phyloP scores from a whole-genome alignment of 2,797 vertebrate genomes.

The Pagetopsis macropterus region DNA sequence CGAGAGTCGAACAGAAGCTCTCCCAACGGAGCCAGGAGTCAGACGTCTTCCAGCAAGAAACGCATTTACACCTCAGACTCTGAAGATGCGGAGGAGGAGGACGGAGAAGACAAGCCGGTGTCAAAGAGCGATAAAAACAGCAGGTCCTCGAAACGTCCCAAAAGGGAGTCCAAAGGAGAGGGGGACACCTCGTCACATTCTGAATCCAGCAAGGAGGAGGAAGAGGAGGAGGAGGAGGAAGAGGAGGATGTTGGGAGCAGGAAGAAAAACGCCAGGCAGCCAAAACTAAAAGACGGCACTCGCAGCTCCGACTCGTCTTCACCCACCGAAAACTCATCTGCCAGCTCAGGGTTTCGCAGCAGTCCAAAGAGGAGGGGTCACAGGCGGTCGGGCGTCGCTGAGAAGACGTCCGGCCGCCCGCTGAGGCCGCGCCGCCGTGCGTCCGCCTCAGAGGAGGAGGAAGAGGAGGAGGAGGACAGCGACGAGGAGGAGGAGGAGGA shows the following conservation, averaged over 20 bases:
- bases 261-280: conserved; percentile 45
- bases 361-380: conserved; percentile 76
- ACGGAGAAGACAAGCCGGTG: conserved; percentile 27
- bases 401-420: conserved; percentile 55
- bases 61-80: conserved; percentile 80
- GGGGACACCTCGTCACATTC: conserved; percentile 53
- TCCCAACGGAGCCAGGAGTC: conserved; percentile 52
- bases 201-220: conserved; percentile 50
- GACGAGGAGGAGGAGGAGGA: conserved; percentile 71
- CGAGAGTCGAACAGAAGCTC: conserved; percentile 50
- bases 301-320: conserved; percentile 71
- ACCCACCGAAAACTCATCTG: conserved; percentile 72
- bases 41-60: conserved; percentile 78
- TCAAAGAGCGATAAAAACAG: conserved; percentile 63
- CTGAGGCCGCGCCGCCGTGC: conserved; percentile 47
- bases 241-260: conserved; percentile 28
- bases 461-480: conserved; percentile 65
- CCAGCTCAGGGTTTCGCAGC: conserved; percentile 80
- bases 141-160: conserved; percentile 55
- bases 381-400: conserved; percentile 36
- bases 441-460: conserved; percentile 58
- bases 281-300: conserved; percentile 69
- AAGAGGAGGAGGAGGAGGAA: conserved; percentile 34
- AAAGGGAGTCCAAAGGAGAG: conserved; percentile 59
- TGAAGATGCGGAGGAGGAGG: conserved; percentile 63